Base-by-base conservation (phyloP, 2,797 vertebrate species). In the Spea hammondii region DNA sequence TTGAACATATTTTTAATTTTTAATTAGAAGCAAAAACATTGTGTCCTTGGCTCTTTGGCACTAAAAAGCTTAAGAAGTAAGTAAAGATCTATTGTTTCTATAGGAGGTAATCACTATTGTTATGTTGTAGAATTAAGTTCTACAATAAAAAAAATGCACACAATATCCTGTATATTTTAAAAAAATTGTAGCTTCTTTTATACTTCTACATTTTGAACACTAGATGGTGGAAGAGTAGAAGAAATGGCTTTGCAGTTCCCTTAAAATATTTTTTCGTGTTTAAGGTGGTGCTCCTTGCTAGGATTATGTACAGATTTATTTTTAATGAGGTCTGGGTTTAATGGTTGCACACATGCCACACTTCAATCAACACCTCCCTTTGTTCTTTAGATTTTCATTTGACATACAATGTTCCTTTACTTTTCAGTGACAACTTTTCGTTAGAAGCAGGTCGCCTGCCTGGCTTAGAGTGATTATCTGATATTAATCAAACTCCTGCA, bases 401-500 rank as follows among this genome's bases (percentile, higher is more conserved):
- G 54, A 73, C 70, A 66, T 69, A n/a, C 47, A 14, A 9, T 45
- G 45, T 66, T 50, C 8, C 46, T 65, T 72, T 8, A 8, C 32
- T 67, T 46, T 44, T 59, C 44, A 59, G 13, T 9, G 32, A 66
- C 54, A 55, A 13, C 47, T 73, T 17, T 32, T 44, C 14, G 74
- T 59, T 67, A n/a, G 47, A 62, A 66, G n/a, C 14, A 12, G 67
- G 32, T 55, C 10, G 73, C 49, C 44, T 11, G 8, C 59, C 45
- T 62, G 59, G 51, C 65, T 32, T 59, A 66, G 45, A 59, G 65
- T 50, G 79, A 82, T 77, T 77, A 77, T 82, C 74, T 55, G 65
- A 70, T 77, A 77, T 82, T 77, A 77, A 77, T 82, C 70, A 77
- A 77, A 72, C 70, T 54, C 79, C 79, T 77, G 79, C 74, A 65